phyloP scores from a whole-genome alignment of 2,113 vertebrate genomes.

The Zapornia atra region DNA sequence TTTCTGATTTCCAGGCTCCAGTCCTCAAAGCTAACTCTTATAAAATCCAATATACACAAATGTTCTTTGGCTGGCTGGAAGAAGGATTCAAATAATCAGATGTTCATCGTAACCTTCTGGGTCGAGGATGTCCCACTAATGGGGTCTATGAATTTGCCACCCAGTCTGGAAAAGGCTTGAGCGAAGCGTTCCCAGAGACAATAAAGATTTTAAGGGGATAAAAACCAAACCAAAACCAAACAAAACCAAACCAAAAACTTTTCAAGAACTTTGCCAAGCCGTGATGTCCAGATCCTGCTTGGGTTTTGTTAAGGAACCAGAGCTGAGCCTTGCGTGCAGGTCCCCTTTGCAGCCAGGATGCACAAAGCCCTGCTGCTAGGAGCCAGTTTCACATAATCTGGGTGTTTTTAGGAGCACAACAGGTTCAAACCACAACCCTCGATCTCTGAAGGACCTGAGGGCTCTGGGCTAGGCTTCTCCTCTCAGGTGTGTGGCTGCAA shows the following conservation, averaged over 20 bases:
- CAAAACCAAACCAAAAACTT: not conserved
- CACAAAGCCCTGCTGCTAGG: accelerated
- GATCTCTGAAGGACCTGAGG: not conserved
- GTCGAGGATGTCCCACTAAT: not conserved
- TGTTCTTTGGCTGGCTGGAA: not conserved
- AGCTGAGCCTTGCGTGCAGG: accelerated
- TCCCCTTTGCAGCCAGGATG: not conserved
- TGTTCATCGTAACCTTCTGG: not conserved
- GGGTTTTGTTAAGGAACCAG: not conserved
- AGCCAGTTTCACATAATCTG: not conserved
- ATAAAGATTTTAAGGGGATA: not conserved
- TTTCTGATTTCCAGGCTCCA: not conserved
- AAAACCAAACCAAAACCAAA: no score
- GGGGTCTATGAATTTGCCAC: not conserved
- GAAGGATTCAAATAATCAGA: not conserved
- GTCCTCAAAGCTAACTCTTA: not conserved
- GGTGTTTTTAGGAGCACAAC: not conserved
- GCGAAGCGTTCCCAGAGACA: not conserved
- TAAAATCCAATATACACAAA: not conserved
- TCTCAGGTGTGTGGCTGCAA: not conserved
- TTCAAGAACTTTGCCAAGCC: not conserved
- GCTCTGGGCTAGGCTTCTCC: not conserved
- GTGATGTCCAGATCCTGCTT: not conserved
- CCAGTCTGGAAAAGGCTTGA: not conserved
- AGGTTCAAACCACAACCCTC: not conserved